Base-by-base conservation (phyloP, 2,113 vertebrate genomes). In the Dipodomys merriami region DNA sequence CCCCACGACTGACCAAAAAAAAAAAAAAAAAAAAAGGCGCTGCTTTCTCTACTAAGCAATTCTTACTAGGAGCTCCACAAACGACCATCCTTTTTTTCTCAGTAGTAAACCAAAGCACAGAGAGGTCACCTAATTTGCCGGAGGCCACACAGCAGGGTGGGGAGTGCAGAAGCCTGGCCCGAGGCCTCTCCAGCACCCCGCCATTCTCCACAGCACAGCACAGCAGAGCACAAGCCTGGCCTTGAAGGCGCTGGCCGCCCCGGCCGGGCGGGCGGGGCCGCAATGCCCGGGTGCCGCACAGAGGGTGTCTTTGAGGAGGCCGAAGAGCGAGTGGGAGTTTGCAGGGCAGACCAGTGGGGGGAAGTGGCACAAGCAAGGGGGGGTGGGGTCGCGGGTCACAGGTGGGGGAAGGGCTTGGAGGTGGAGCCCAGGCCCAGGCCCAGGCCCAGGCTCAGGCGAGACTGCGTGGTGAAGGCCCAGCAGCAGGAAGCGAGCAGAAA, bases 1-100 rank as follows among this genome's bases (percentile, higher is more conserved):
- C 39, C 39, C 39, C 39, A 39, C 39, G 5, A 39, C 39, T 39
- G 39, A 39, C 39, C 39, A 39, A 39, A 39, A 39, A 39, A 39
- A 39, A 39, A n/a, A n/a, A n/a, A n/a, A n/a, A n/a, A 39, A 39
- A 39, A 39, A 39, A 39, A 39, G 39, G 60, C 6, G 30, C 18
- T 64, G 10, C 11, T 44, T 29, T 44, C 35, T 68, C 1, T 69
- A 60, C 9, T 85, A 77, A 64, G 15, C 74, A 91, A 78, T 33
- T 92, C 46, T 74, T 88, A 57, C 69, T 16, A 64, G 16, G 9
- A 78, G 88, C 46, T 78, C 33, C 49, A 88, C 7, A 91, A 93
- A 91, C 46, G 5, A 90, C 16, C 1, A 5, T 5, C n/a, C 19
- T 64, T 82, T 92, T n/a, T 83, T 82, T 84, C 81, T 5, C 82